phyloP scores from a whole-genome alignment of 2,888 invertebrate species.

The Mesorhabditis belari region DNA sequence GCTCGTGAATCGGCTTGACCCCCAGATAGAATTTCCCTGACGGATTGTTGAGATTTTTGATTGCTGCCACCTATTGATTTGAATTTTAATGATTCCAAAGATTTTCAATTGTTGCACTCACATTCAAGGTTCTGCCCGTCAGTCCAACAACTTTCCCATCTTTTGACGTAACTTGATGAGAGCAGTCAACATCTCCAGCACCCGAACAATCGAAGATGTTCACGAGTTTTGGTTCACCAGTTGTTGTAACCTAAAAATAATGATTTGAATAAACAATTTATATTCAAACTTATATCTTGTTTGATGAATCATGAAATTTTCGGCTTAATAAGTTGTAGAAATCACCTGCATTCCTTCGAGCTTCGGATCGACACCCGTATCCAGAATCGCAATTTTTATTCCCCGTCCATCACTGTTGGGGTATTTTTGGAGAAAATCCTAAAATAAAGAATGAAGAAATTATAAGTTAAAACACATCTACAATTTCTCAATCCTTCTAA shows the following conservation, averaged over 20 bases:
- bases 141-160: constrained; percentile 71
- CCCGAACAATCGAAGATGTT: constrained; percentile 92
- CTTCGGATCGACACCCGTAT: constrained; percentile 94
- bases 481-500: neutral
- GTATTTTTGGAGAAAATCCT: constrained; percentile 38
- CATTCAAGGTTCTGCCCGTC: constrained; percentile 80
- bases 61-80: constrained; percentile 63
- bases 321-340: neutral
- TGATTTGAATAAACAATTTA: neutral
- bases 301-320: neutral
- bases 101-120: constrained; percentile 51
- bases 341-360: constrained; percentile 79
- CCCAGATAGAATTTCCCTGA: constrained; percentile 79
- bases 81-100: neutral
- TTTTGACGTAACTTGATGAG: constrained; percentile 65
- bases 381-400: constrained; percentile 86
- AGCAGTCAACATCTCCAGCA: constrained; percentile 90
- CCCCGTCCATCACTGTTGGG: constrained; percentile 71
- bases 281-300: neutral
- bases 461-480: too few species aligned
- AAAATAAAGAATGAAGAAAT: neutral
- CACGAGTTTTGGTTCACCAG: constrained; percentile 83
- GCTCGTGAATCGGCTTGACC: constrained; percentile 73
- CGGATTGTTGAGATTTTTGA: constrained; percentile 75
- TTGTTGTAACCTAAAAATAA: constrained; percentile 69